Conservation (phyloP, 2,113 vertebrate genomes). For the Mus musculus region DNA sequence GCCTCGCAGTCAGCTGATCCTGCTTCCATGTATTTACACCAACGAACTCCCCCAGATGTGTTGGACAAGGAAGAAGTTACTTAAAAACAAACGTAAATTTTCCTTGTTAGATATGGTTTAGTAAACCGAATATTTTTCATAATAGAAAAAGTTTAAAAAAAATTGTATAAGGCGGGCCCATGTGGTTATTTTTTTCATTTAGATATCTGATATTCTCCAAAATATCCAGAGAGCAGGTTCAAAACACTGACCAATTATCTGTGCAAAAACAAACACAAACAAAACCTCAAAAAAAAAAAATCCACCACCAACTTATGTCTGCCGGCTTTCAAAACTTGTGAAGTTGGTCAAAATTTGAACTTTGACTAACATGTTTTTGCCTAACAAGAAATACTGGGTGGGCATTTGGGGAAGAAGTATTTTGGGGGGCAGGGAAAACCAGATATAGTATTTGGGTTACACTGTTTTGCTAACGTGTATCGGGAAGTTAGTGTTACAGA, state of each 20-base stretch:
- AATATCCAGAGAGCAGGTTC: not conserved
- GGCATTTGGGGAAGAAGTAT: not conserved
- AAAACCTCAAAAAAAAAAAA: not conserved
- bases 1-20: constrained; percentile 45
- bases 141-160: constrained; percentile 37
- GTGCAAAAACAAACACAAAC: not conserved
- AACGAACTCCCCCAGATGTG: constrained; percentile 21
- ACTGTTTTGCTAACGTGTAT: not conserved
- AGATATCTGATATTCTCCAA: not conserved
- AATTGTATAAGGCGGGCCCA: not conserved
- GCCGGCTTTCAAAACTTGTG: not conserved
- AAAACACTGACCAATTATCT: not conserved
- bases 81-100: not conserved
- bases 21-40: constrained; percentile 43
- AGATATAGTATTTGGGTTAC: not conserved
- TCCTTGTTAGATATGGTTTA: constrained; percentile 40
- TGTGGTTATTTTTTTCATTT: not conserved
- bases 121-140: not conserved
- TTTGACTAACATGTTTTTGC: not conserved
- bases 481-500: not conserved
- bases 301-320: not conserved
- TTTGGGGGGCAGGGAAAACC: not conserved
- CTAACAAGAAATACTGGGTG: not conserved
- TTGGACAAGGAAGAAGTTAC: constrained; percentile 12
- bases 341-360: not conserved